These are phyloP conservation scores for Python bivittatus DNA, from an alignment of 2,113 vertebrate species.

Conservation along the genomic window DNA sequence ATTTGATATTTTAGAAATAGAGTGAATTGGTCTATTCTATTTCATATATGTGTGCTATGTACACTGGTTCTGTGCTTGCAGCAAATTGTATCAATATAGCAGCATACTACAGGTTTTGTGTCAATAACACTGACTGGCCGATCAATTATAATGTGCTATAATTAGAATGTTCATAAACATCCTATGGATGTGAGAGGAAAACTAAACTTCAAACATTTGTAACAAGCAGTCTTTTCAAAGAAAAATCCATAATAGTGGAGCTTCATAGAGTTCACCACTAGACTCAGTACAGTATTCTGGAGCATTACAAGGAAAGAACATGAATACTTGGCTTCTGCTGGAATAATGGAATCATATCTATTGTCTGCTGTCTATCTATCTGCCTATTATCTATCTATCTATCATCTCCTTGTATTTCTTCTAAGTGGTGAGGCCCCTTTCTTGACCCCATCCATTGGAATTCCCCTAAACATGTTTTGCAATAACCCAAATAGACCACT, in stretches of 20 bases:
- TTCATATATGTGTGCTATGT: constrained; percentile 7
- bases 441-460: background rate
- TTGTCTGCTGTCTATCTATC: too few species aligned
- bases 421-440: background rate
- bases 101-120: background rate
- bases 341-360: background rate
- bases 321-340: background rate
- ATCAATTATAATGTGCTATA: background rate
- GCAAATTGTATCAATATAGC: background rate
- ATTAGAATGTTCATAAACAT: background rate
- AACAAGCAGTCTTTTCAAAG: background rate
- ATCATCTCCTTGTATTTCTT: background rate
- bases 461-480: background rate
- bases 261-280: background rate
- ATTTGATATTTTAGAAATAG: constrained; percentile 61
- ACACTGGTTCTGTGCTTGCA: constrained; percentile 8
- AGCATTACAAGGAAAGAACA: background rate
- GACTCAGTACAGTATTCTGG: background rate
- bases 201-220: background rate
- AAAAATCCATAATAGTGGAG: background rate
- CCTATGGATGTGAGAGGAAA: background rate
- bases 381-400: too few species aligned
- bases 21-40: constrained; percentile 38
- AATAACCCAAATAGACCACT: background rate
- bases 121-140: background rate